A percentile compares a stretch with the other conserved stretches of the same genome.
Evolutionary conservation across 2,888 invertebrate species (phyloP).

Genomic region (Caradrina kadenii): DNA sequence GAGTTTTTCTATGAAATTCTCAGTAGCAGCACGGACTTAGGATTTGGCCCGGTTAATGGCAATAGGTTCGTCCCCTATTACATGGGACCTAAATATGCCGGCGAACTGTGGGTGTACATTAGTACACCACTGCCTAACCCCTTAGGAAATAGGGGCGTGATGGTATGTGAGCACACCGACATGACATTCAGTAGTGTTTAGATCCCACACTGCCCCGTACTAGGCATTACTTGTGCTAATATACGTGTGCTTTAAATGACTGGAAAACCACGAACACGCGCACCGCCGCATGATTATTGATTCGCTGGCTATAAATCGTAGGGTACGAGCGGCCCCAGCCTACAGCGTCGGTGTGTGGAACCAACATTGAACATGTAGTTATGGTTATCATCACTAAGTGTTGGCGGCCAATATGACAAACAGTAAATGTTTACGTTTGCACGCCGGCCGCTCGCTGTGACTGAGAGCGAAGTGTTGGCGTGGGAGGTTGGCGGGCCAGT

Average conservation of each 20-base stretch:
- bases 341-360: slow-evolving; percentile 1
- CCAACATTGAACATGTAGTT: slow-evolving; percentile 26
- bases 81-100: no score
- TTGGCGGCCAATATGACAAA: slow-evolving; percentile 30
- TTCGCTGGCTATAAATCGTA: slow-evolving; percentile 6
- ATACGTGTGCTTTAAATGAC: background rate
- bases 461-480: background rate
- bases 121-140: no score
- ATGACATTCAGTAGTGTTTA: background rate
- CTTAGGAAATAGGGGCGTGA: no score
- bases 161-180: background rate
- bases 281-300: background rate
- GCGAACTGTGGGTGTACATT: no score
- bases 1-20: no score
- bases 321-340: slow-evolving; percentile 1
- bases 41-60: no score
- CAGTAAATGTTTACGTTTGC: slow-evolving; percentile 6
- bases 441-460: no score
- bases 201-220: background rate
- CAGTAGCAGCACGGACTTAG: no score
- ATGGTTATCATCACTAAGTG: slow-evolving; percentile 36
- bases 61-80: no score
- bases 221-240: no score
- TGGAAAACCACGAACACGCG: background rate
- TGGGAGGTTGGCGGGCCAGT: slow-evolving; percentile 12